A percentile compares a stretch with the other conserved stretches of the same genome.
Evolutionary conservation across 2,888 invertebrate genomes (phyloP).

Genomic region (Trypoxylon attenuatum): DNA sequence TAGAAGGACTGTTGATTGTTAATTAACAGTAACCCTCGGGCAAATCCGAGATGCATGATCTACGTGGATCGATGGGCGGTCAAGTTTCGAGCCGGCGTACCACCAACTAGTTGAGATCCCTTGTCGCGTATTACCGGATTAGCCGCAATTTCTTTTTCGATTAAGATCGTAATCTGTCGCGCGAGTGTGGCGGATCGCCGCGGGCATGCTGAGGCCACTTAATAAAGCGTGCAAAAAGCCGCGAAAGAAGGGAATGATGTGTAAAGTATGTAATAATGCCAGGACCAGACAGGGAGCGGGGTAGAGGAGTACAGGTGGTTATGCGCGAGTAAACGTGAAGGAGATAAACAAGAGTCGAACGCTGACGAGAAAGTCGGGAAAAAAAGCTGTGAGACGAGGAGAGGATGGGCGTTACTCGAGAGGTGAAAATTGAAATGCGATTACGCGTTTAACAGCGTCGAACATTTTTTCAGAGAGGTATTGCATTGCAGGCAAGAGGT

Average conservation of each 20-base stretch:
- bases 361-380: background rate
- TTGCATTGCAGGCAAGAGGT: too few species aligned
- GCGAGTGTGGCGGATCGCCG: conserved; percentile 24
- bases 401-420: conserved; percentile 26
- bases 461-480: too few species aligned
- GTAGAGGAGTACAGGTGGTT: too few species aligned
- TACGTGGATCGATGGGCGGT: background rate
- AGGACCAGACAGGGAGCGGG: background rate
- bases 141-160: conserved; percentile 1
- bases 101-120: too few species aligned
- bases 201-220: conserved; percentile 30
- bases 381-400: background rate
- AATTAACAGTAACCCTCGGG: background rate
- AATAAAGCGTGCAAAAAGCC: conserved; percentile 40
- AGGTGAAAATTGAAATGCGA: conserved; percentile 47
- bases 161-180: conserved; percentile 27
- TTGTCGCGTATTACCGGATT: background rate
- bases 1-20: background rate
- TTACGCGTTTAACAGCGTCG: conserved; percentile 40
- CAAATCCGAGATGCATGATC: background rate
- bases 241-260: conserved; percentile 29
- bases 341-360: background rate
- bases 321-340: conserved; percentile 35
- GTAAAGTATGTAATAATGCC: conserved; percentile 37
- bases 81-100: background rate